Evolutionary conservation across 2,797 vertebrate genomes (phyloP).

Genomic region (Pantherophis alleghaniensis): DNA sequence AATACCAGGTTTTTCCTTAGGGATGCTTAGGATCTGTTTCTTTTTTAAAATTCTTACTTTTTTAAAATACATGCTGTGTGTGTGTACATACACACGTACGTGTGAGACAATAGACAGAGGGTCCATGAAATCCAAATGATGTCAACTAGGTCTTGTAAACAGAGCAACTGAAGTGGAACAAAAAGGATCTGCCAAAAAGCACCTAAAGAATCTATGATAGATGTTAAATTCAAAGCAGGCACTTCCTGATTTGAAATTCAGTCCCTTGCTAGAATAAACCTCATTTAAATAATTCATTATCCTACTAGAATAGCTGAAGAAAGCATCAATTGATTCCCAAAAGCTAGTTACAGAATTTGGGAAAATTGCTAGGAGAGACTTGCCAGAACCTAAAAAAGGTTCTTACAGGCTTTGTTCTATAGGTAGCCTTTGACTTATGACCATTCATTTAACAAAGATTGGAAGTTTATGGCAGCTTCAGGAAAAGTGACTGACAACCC

Average conservation of each 20-base stretch:
- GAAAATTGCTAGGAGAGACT: background rate
- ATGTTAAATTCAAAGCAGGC: background rate
- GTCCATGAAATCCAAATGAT: background rate
- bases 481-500: background rate
- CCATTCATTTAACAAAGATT: background rate
- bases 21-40: background rate
- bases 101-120: background rate
- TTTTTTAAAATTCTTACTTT: background rate
- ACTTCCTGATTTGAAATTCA: background rate
- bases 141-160: background rate
- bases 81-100: background rate
- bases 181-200: background rate
- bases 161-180: background rate
- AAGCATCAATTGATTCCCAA: background rate
- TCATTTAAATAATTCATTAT: background rate
- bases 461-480: background rate
- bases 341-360: background rate
- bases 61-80: background rate
- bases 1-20: background rate
- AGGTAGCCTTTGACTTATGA: background rate
- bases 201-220: background rate
- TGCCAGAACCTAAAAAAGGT: background rate
- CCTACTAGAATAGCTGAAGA: background rate
- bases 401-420: background rate
- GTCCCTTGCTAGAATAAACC: background rate